These are phyloP conservation scores for Manis crassicaudata DNA, from an alignment of 2,797 vertebrate genomes.

Conservation along the genomic window DNA sequence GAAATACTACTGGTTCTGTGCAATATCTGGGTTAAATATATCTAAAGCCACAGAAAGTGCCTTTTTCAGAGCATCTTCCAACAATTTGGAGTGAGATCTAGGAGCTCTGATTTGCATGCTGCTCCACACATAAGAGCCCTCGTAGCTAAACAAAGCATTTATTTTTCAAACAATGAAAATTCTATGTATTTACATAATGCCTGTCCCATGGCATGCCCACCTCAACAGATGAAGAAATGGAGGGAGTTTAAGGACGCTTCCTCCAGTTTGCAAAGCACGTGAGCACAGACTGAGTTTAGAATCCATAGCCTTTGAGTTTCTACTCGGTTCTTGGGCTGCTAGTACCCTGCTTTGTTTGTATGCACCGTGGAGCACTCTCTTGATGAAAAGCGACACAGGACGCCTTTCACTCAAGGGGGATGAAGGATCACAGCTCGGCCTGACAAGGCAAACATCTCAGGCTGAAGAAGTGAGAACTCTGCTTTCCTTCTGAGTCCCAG, in stretches of 20 bases:
- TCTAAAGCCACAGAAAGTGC: neutral
- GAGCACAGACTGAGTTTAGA: neutral
- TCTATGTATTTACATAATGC: conserved; percentile 41
- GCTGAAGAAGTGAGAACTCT: neutral
- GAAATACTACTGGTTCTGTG: neutral
- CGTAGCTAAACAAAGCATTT: conserved; percentile 36
- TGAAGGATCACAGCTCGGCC: neutral
- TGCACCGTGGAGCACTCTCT: neutral
- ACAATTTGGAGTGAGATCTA: neutral
- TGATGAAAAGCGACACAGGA: neutral
- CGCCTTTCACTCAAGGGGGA: neutral
- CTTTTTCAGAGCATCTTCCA: neutral
- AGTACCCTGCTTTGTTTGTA: neutral
- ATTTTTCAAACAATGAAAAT: neutral
- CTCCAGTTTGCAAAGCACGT: conserved; percentile 25
- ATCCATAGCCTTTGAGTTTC: neutral
- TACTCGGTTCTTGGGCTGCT: neutral
- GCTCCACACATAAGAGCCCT: neutral
- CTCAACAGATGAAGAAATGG: conserved; percentile 34
- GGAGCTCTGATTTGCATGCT: neutral
- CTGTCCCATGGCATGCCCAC: neutral
- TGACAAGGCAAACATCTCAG: neutral
- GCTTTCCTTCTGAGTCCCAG: neutral
- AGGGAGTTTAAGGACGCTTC: conserved; percentile 20
- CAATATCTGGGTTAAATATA: neutral